Percentiles rank a stretch among this genome's conserved stretches.
phyloP scores from a whole-genome alignment of 2,888 invertebrate species.

The Physocephala rufipes region DNA sequence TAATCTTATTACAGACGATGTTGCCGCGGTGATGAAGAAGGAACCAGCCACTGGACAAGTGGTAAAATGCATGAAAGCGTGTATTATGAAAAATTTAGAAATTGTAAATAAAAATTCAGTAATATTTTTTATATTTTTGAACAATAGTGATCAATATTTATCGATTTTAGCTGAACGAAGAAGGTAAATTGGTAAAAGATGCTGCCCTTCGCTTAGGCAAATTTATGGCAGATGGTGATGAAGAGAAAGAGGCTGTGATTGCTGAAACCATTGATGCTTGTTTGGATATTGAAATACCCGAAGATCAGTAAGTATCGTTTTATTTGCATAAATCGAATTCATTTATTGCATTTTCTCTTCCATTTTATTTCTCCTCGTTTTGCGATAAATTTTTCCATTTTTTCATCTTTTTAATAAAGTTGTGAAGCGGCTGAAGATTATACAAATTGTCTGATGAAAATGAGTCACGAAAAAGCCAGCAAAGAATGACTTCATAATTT shows the following conservation, averaged over 20 bases:
- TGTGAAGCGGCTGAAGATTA: slow-evolving; percentile 59
- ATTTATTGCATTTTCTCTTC: neutral
- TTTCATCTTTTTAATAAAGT: slow-evolving; percentile 40
- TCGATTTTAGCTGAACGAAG: slow-evolving; percentile 52
- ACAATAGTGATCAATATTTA: neutral
- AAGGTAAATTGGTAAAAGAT: slow-evolving; percentile 57
- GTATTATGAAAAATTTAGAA: slow-evolving; percentile 58
- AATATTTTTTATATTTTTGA: neutral
- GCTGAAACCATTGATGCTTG: slow-evolving; percentile 51
- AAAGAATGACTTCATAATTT: too few relatives aligned
- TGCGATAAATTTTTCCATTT: neutral
- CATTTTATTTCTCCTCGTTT: neutral
- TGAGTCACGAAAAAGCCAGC: slow-evolving; percentile 15
- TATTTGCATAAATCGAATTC: neutral
- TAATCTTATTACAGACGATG: slow-evolving; percentile 52
- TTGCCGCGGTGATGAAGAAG: slow-evolving; percentile 55
- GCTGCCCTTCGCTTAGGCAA: slow-evolving; percentile 50
- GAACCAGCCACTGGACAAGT: slow-evolving; percentile 50
- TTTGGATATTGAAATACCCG: slow-evolving; percentile 52
- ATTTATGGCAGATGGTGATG: slow-evolving; percentile 50
- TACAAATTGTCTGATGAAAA: slow-evolving; percentile 50
- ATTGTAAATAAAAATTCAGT: slow-evolving; percentile 50
- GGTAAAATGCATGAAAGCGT: slow-evolving; percentile 61
- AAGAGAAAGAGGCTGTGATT: slow-evolving; percentile 48
- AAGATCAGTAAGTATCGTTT: slow-evolving; percentile 60